Conservation (phyloP, 2,113 vertebrate genomes). For the Apteryx owenii region DNA sequence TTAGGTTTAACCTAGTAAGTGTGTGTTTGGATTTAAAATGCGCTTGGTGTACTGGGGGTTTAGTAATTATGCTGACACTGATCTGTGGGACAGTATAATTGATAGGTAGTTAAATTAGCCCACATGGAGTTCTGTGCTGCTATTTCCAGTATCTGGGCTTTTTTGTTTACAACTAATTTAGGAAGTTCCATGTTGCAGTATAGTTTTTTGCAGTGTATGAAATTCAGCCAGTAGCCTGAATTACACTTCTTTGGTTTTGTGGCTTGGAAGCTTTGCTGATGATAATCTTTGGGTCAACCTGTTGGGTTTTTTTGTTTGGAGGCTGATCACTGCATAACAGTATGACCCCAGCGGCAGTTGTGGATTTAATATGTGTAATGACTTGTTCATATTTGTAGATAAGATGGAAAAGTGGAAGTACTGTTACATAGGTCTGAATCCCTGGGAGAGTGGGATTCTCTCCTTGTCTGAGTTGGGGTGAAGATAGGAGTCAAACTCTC, state of each 20-base stretch:
- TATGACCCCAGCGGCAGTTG: background rate
- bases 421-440: background rate
- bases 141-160: background rate
- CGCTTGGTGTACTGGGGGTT: background rate
- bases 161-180: background rate
- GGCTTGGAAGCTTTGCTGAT: background rate
- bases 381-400: background rate
- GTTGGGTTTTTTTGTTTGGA: background rate
- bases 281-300: fast-evolving
- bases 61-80: background rate
- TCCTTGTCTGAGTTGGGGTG: background rate
- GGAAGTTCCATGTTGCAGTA: background rate
- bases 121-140: background rate
- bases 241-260: background rate
- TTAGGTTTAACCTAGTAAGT: background rate
- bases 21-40: background rate
- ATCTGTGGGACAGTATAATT: background rate
- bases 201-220: background rate
- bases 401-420: background rate
- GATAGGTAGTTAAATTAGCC: background rate
- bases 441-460: background rate
- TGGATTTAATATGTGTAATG: background rate
- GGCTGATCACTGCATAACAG: background rate
- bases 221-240: background rate
- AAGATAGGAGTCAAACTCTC: background rate